Conservation (phyloP, 1,140 invertebrate genomes). For the Calosoma granatense region DNA sequence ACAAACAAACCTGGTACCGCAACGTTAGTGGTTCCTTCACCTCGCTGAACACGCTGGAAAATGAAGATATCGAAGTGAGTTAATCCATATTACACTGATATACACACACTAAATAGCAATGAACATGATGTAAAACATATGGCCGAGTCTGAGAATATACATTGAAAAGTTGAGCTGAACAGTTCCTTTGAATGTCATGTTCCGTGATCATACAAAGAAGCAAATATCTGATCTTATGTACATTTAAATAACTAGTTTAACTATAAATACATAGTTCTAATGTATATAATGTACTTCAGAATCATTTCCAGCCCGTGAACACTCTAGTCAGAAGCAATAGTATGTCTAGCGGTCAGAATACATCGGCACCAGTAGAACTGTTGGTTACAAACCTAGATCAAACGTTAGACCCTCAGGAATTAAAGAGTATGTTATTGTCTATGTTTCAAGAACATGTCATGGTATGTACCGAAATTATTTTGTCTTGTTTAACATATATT, state of each 20-base stretch:
- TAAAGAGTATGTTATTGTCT: slow-evolving; percentile 53
- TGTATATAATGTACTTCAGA: slow-evolving; percentile 22
- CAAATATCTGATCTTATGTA: slow-evolving; percentile 4
- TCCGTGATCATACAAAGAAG: slow-evolving; percentile 12
- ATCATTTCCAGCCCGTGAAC: slow-evolving; percentile 36
- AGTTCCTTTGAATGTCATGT: slow-evolving; percentile 3
- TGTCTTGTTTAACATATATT: slow-evolving; percentile 4
- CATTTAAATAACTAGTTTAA: slow-evolving; percentile 11
- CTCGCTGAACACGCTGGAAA: slow-evolving; percentile 20
- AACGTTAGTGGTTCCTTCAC: background rate
- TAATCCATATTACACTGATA: slow-evolving; percentile 6
- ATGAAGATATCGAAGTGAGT: slow-evolving; percentile 34
- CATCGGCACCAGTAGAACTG: slow-evolving; percentile 44
- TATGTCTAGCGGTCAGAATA: background rate
- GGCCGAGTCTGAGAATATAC: slow-evolving; percentile 21
- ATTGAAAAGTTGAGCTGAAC: slow-evolving; percentile 14
- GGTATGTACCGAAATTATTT: too few species aligned
- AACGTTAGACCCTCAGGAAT: slow-evolving; percentile 57
- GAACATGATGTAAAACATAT: slow-evolving; percentile 18
- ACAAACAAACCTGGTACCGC: background rate
- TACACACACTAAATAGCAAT: too few species aligned
- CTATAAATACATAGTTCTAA: slow-evolving; percentile 12
- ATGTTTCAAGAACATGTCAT: slow-evolving; percentile 59
- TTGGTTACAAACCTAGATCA: slow-evolving; percentile 68
- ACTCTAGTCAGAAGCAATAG: slow-evolving; percentile 26